Conservation (phyloP, 2,113 vertebrate species). For the Festucalex cinctus region DNA sequence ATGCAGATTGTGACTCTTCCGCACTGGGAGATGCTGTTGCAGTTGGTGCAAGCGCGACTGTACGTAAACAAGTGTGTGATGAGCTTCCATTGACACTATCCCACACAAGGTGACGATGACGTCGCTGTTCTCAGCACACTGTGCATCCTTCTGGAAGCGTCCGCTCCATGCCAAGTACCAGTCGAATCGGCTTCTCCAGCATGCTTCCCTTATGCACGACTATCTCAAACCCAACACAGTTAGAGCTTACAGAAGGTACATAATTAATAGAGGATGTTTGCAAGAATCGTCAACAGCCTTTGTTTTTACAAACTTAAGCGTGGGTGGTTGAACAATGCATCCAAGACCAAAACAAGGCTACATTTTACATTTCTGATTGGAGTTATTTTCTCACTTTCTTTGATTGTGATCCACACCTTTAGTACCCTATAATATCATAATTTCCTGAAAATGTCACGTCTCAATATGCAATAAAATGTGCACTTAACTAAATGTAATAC, state of each 20-base stretch:
- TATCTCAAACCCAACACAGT: slow-evolving; percentile 17
- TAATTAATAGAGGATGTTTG: slow-evolving; percentile 11
- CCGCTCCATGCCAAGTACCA: slow-evolving; percentile 52
- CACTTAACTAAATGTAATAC: too few relatives aligned
- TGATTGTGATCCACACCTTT: too few relatives aligned
- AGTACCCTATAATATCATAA: too few relatives aligned
- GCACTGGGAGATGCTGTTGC: slow-evolving; percentile 17
- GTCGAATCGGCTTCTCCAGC: background rate
- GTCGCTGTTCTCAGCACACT: slow-evolving; percentile 67
- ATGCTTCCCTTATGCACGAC: slow-evolving; percentile 21
- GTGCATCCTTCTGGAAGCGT: slow-evolving; percentile 66
- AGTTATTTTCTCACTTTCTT: too few relatives aligned
- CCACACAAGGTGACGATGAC: slow-evolving; percentile 66
- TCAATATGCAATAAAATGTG: too few relatives aligned
- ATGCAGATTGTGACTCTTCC: slow-evolving; percentile 10
- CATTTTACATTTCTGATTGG: too few relatives aligned
- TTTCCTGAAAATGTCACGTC: too few relatives aligned
- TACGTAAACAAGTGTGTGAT: slow-evolving; percentile 51
- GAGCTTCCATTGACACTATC: slow-evolving; percentile 56
- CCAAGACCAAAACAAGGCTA: slow-evolving; percentile 12
- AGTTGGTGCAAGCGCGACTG: slow-evolving; percentile 21
- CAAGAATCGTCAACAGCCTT: slow-evolving; percentile 26
- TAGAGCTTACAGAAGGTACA: slow-evolving; percentile 1
- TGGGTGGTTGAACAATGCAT: slow-evolving; percentile 11
- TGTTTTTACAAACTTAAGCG: slow-evolving; percentile 17